Evolutionary conservation across 2,888 invertebrate genomes (phyloP).

Genomic region (Halictus quadricinctus): DNA sequence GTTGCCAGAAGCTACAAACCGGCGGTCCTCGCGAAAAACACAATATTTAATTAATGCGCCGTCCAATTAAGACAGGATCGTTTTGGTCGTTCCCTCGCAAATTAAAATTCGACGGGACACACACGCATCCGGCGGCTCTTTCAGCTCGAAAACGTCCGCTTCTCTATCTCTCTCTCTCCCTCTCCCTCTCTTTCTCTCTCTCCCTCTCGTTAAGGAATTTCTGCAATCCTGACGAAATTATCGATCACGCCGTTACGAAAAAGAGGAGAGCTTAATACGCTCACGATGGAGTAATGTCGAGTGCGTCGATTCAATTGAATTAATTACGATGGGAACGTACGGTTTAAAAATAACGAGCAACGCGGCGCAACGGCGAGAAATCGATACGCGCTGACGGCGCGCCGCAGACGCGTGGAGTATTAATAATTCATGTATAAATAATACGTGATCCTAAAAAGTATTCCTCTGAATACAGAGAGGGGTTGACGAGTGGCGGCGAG

Average conservation of each 20-base stretch:
- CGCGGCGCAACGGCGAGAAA: conserved; percentile 40
- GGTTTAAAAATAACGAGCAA: conserved; percentile 56
- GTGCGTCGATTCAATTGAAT: conserved; percentile 53
- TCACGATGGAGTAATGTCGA: conserved; percentile 28
- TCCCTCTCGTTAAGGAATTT: neutral
- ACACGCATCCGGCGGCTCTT: neutral
- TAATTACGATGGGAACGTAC: conserved; percentile 48
- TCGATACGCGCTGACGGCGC: conserved; percentile 50
- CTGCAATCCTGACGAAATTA: conserved; percentile 11
- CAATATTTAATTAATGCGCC: conserved; percentile 8
- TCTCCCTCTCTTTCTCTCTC: neutral
- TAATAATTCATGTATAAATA: conserved; percentile 55
- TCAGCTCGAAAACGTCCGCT: neutral
- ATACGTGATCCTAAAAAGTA: conserved; percentile 48
- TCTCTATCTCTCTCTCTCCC: neutral
- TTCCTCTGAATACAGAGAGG: neutral
- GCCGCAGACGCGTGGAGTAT: conserved; percentile 36
- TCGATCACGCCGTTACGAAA: conserved; percentile 11
- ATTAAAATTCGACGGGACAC: neutral
- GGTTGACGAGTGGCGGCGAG: neutral
- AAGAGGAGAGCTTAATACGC: conserved; percentile 6
- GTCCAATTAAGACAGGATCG: conserved; percentile 1
- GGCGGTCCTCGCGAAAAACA: neutral
- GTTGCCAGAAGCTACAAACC: no score
- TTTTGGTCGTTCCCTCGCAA: no score